Percentiles rank a stretch among this genome's conserved stretches.
Evolutionary conservation across 2,113 vertebrate genomes (phyloP).

Genomic region (Pyrgilauda ruficollis): DNA sequence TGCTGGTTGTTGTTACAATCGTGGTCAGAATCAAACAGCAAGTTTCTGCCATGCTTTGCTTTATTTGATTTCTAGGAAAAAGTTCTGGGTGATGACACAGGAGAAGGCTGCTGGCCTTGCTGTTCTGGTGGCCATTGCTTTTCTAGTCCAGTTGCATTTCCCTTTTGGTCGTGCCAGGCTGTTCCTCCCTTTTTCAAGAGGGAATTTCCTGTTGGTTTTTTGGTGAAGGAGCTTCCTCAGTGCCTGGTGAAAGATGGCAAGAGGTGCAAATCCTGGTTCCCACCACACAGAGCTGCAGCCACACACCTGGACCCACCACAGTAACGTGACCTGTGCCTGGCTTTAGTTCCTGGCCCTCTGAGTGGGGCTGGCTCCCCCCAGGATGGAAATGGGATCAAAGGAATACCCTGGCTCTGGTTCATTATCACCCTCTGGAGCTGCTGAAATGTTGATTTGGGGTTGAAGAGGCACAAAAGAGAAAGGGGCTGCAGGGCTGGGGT

Average conservation of each 20-base stretch:
- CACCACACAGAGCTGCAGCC: background rate
- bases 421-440: background rate
- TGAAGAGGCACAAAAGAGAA: background rate
- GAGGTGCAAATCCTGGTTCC: background rate
- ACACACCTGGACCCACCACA: background rate
- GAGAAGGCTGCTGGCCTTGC: background rate
- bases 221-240: background rate
- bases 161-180: background rate
- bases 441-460: background rate
- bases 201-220: background rate
- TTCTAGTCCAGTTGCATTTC: background rate
- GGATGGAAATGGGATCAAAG: background rate
- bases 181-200: background rate
- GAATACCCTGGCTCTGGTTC: background rate
- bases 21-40: background rate
- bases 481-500: background rate
- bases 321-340: accelerated
- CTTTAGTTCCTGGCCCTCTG: background rate
- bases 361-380: background rate
- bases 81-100: background rate
- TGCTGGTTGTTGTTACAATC: background rate
- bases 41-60: background rate
- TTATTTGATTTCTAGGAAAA: background rate
- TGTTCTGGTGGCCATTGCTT: background rate
- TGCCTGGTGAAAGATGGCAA: background rate